Conservation (phyloP, 2,888 invertebrate species). For the Dasysyrphus albostriatus region DNA sequence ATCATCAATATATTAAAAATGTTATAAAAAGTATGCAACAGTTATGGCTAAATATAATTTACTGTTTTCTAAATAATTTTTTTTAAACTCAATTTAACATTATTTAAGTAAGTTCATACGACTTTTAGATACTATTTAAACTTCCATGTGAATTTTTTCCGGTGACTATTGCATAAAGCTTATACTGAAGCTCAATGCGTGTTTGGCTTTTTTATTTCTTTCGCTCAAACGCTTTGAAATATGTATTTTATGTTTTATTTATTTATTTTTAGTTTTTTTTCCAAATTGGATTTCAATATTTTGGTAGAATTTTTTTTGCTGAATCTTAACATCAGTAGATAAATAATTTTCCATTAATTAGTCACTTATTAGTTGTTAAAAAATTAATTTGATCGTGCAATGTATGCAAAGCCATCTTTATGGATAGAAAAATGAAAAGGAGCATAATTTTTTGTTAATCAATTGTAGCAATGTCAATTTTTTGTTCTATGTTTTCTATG, state of each 20-base stretch:
- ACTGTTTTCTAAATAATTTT: not conserved
- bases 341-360: too few relatives aligned
- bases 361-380: too few relatives aligned
- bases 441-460: too few relatives aligned
- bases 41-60: too few relatives aligned
- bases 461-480: too few relatives aligned
- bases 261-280: not conserved
- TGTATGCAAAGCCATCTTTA: too few relatives aligned
- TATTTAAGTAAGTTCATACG: not conserved
- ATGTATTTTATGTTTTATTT: slow-evolving; percentile 2
- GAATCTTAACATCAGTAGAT: too few relatives aligned
- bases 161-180: not conserved
- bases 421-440: too few relatives aligned
- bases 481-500: too few relatives aligned
- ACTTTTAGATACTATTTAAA: not conserved
- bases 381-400: too few relatives aligned
- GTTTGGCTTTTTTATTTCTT: not conserved
- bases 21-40: too few relatives aligned
- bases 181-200: not conserved
- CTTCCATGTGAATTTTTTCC: not conserved
- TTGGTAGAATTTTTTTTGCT: not conserved
- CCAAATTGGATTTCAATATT: slow-evolving; percentile 10
- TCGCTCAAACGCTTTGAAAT: slow-evolving; percentile 17
- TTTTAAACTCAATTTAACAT: not conserved
- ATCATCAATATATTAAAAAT: too few relatives aligned